Conservation (phyloP, 2,888 invertebrate species). For the Acrobeloides nanus region DNA sequence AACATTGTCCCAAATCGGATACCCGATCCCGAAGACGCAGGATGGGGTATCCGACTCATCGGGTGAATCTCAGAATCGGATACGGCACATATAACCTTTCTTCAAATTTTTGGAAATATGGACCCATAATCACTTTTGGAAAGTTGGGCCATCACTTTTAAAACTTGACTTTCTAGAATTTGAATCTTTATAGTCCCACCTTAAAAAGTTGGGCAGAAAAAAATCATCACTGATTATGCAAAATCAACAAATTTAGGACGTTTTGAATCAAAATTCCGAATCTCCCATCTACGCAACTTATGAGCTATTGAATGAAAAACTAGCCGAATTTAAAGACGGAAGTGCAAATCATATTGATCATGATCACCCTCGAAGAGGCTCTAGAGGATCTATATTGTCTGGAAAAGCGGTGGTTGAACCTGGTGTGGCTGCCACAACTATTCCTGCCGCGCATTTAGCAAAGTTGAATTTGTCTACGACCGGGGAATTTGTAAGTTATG, state of each 20-base stretch:
- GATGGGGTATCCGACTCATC: too few relatives aligned
- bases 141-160: not conserved
- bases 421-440: slow-evolving; percentile 29
- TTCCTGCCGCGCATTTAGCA: slow-evolving; percentile 45
- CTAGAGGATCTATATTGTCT: slow-evolving; percentile 42
- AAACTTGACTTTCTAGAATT: not conserved
- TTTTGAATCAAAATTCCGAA: slow-evolving; percentile 38
- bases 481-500: slow-evolving; percentile 34
- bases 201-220: too few relatives aligned
- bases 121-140: slow-evolving; percentile 3
- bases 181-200: slow-evolving; percentile 3
- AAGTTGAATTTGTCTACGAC: slow-evolving; percentile 40
- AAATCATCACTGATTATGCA: too few relatives aligned
- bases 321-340: slow-evolving; percentile 21
- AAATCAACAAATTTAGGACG: slow-evolving; percentile 39
- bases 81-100: too few relatives aligned
- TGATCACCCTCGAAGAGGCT: slow-evolving; percentile 32
- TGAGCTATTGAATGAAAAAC: slow-evolving; percentile 38
- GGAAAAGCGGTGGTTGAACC: slow-evolving; percentile 38
- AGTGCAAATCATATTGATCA: slow-evolving; percentile 15
- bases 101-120: too few relatives aligned
- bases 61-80: too few relatives aligned
- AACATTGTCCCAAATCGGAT: too few relatives aligned
- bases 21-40: too few relatives aligned
- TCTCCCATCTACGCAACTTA: slow-evolving; percentile 44